A percentile compares a stretch with the other conserved stretches of the same genome.
These are phyloP conservation scores for Mormyrus lacerda DNA, from an alignment of 2,113 vertebrate species.

Conservation along the genomic window DNA sequence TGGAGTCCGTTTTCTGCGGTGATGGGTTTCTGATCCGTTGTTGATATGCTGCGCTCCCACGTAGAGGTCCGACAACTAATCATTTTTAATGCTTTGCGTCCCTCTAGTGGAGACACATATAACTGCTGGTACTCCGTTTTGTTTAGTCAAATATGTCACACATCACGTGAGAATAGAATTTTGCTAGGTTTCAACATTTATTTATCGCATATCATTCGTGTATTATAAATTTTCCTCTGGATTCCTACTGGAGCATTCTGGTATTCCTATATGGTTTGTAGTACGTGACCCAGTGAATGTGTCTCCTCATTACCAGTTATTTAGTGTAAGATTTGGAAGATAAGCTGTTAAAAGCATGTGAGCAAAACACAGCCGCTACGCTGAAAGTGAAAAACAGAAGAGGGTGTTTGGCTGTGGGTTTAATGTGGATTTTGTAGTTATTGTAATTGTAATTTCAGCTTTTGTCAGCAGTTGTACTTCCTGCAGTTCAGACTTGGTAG, in stretches of 20 bases:
- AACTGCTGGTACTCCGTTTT: not conserved
- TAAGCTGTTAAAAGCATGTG: not conserved
- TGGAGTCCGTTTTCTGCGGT: not conserved
- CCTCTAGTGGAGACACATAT: not conserved
- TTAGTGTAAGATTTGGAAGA: not conserved
- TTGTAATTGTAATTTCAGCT: not conserved
- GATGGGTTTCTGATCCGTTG: not conserved
- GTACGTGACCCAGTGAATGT: not conserved
- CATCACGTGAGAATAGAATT: not conserved
- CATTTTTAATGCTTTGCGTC: not conserved
- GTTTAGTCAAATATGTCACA: not conserved
- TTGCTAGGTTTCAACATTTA: not conserved
- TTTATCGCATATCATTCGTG: not conserved
- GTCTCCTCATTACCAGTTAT: not conserved
- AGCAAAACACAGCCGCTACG: not conserved
- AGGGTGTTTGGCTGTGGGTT: not conserved
- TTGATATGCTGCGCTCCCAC: not conserved
- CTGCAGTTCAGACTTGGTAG: no score
- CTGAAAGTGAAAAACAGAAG: not conserved
- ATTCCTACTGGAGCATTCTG: not conserved
- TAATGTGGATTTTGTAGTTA: not conserved
- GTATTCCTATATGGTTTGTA: not conserved
- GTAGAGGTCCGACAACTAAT: not conserved
- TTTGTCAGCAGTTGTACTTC: no score
- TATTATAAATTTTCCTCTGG: not conserved